Percentiles rank a stretch among this genome's conserved stretches.
Evolutionary conservation across 2,797 vertebrate species (phyloP).

Genomic region (Coilia nasus): DNA sequence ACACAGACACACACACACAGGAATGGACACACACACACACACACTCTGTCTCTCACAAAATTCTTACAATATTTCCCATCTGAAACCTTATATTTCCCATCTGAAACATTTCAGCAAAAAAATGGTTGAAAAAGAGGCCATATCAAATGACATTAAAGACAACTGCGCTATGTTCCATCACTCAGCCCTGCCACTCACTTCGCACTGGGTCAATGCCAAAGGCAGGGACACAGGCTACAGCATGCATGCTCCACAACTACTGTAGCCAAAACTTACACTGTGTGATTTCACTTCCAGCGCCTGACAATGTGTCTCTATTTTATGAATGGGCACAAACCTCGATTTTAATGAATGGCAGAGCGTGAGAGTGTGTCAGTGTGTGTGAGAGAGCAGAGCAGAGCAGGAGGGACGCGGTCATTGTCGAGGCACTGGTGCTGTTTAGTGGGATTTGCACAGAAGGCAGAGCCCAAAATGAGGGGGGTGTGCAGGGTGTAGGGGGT

Average conservation of each 20-base stretch:
- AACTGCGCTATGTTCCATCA: constrained; percentile 37
- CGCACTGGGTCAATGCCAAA: constrained; percentile 38
- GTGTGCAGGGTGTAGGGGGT: constrained; percentile 57
- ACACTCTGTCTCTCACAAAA: constrained; percentile 38
- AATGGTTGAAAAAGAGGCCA: constrained; percentile 55
- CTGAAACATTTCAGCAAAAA: constrained; percentile 50
- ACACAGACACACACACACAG: too few species aligned
- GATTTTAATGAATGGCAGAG: constrained; percentile 52
- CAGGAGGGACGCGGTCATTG: constrained; percentile 39
- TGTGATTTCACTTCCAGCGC: constrained; percentile 37
- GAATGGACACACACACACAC: too few species aligned
- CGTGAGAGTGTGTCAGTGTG: constrained; percentile 37
- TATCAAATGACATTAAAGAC: constrained; percentile 54
- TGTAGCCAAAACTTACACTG: constrained; percentile 22
- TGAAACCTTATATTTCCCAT: constrained; percentile 59
- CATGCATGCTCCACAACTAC: constrained; percentile 25
- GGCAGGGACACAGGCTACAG: not conserved
- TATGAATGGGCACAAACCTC: constrained; percentile 56
- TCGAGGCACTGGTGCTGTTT: constrained; percentile 48
- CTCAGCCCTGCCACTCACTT: constrained; percentile 33
- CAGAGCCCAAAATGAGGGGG: constrained; percentile 46
- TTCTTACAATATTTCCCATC: constrained; percentile 45
- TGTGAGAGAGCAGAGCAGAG: constrained; percentile 46
- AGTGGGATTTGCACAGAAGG: constrained; percentile 48
- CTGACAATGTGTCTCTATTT: constrained; percentile 48